Evolutionary conservation across 2,797 vertebrate genomes (phyloP), one percentile per base, ranked within the genome.

Genomic region (Echiichthys vipera): DNA sequence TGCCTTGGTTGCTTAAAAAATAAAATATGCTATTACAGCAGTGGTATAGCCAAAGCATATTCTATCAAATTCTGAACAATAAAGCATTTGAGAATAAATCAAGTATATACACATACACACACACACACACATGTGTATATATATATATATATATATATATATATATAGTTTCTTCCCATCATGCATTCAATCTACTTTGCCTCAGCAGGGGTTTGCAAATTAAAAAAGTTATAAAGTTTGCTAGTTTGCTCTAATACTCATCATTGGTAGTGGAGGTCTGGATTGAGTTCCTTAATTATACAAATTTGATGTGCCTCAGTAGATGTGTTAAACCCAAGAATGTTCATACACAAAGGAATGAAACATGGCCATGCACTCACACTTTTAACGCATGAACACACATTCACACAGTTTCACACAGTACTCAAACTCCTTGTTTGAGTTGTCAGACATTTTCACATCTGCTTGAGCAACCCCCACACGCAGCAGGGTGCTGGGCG

Each of bases 391-490:
- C 34, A 36, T 13, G 11, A 9, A 34, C 32, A 34, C 11, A 7
- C 34, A 36, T 12, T 36, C 65, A 63, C 65, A 42, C 40, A 42
- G 5, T 18, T 57, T 71, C 39, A 27, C 14, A 40, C 36, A 55
- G 30, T 50, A 47, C 62, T 64, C n/a, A 34, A 74, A 74, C 46
- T 65, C 11, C 42, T 61, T 58, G 24, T 67, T 68, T 81, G 32
- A 66, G 51, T 80, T 46, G 69, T 68, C 10, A 68, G 78, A 75
- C 39, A 43, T 29, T 45, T 75, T 79, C 39, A 71, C 64, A 87
- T 90, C 74, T 81, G 76, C 72, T 72, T 59, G 37, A 84, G 80
- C 71, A 72, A 53, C 68, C 50, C 66, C 55, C 59, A 70, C 71
- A 84, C 30, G 0, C 83, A 74, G 89, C 78, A 65, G 78, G 83